Conservation (phyloP, 2,113 vertebrate genomes). For the Leuciscus idus region DNA sequence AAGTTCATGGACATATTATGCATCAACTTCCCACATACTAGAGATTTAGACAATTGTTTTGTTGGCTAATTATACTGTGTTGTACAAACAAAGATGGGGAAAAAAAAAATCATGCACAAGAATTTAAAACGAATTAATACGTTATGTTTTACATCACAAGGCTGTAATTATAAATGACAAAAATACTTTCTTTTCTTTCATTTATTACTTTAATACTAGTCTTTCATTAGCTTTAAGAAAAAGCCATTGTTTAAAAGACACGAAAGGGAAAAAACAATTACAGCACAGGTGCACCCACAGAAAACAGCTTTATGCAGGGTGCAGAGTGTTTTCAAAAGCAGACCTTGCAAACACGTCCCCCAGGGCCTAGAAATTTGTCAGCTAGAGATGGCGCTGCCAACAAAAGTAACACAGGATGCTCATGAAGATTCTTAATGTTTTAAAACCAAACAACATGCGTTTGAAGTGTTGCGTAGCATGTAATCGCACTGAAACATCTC, state of each 20-base stretch:
- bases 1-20: neutral
- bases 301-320: constrained; percentile 34
- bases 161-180: constrained; percentile 54
- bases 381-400: constrained; percentile 21
- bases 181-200: neutral
- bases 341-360: constrained; percentile 50
- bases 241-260: constrained; percentile 54
- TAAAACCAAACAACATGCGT: constrained; percentile 1
- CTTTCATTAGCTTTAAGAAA: constrained; percentile 60
- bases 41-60: neutral
- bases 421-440: constrained; percentile 36
- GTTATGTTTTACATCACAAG: constrained; percentile 31
- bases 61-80: neutral
- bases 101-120: neutral
- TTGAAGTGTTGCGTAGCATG: constrained; percentile 1
- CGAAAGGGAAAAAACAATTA: constrained; percentile 38
- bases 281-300: constrained; percentile 49
- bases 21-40: neutral
- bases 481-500: neutral
- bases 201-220: constrained; percentile 31
- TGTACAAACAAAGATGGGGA: neutral
- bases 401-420: constrained; percentile 9
- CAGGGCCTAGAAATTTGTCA: constrained; percentile 40
- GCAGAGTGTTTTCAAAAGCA: constrained; percentile 35
- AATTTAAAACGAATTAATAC: constrained; percentile 21